Base-by-base conservation (phyloP, 2,113 vertebrate genomes). In the Myotis yumanensis region DNA sequence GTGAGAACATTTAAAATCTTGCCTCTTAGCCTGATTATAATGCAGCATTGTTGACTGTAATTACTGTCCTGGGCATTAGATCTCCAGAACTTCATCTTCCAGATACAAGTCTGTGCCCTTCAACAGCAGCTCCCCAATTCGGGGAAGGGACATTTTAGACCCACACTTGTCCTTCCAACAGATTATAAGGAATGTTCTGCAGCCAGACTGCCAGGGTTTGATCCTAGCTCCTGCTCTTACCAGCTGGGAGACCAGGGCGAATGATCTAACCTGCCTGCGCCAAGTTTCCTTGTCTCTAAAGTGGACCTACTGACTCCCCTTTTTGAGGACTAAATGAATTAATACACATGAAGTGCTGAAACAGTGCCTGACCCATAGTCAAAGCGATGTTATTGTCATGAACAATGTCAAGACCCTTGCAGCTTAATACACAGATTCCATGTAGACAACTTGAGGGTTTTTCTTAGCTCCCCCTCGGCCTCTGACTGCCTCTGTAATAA, bases 271-370 rank as follows among this genome's bases (percentile, higher is more conserved):
- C 4, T 69, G 30, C 51, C 25, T 28, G 2, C 57, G 23, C 89
- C 54, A 22, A 52, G 18, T 54, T 85, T 88, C n/a, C 48, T 76
- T 92, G 30, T 90, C 72, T 86, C 7, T 51, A 51, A 85, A 89
- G 62, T 35, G n/a, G 32, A 96, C 92, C 7, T 83, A 51, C 16
- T 77, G 77, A 37, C 72, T 82, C 40, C 62, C 28, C 40, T 43
- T 77, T 46, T 57, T 81, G n/a, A 91, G 37, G 15, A 66, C 35
- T 37, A 62, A 93, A 62, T 77, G 62, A 95, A 82, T 81, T 54
- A 82, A 43, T 76, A 54, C 1, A 48, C 4, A 17, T 28, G 80
- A 69, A 76, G 35, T 79, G 28, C 72, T 95, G 17, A 81, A 90
- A 81, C 15, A 46, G 69, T 93, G 57, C n/a, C 64, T 91, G 46